These are phyloP conservation scores for Diachasma alloeum DNA, from an alignment of 1,140 invertebrate genomes.

Conservation along the genomic window DNA sequence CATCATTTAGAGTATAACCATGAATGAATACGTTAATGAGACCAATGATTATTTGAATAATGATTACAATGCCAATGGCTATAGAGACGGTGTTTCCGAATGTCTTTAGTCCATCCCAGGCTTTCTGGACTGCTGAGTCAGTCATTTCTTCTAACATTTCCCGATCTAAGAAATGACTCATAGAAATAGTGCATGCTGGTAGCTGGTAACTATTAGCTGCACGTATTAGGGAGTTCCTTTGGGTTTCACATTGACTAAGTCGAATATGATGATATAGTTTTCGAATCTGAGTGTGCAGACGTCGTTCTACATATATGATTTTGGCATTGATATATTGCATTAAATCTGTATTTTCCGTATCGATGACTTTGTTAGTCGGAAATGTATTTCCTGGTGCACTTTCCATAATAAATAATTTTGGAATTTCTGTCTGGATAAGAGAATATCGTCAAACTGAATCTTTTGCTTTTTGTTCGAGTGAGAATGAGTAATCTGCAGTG, in stretches of 20 bases:
- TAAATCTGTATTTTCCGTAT: not conserved
- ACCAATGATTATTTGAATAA: not conserved
- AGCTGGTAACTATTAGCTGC: not conserved
- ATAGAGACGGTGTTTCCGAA: conserved; percentile 18
- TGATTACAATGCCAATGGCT: conserved; percentile 6
- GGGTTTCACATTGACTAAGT: conserved; percentile 26
- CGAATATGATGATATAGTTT: conserved; percentile 31
- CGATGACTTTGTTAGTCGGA: not conserved
- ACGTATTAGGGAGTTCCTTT: conserved; percentile 14
- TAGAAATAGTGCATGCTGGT: not conserved
- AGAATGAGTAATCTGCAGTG: no score
- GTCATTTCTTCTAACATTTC: conserved; percentile 16
- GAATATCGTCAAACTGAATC: no score
- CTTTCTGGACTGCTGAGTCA: not conserved
- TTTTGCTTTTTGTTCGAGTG: no score
- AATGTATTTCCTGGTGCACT: no score
- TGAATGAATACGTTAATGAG: conserved; percentile 8
- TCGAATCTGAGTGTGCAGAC: conserved; percentile 8
- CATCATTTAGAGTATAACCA: conserved; percentile 6
- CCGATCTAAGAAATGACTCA: conserved; percentile 9
- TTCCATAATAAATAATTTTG: no score
- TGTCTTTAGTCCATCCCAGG: conserved; percentile 12
- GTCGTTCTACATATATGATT: conserved; percentile 35
- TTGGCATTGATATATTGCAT: conserved; percentile 36
- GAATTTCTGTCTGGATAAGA: no score